These are phyloP conservation scores for Drosophila obscura DNA, from an alignment of 1,140 invertebrate species.

Conservation along the genomic window DNA sequence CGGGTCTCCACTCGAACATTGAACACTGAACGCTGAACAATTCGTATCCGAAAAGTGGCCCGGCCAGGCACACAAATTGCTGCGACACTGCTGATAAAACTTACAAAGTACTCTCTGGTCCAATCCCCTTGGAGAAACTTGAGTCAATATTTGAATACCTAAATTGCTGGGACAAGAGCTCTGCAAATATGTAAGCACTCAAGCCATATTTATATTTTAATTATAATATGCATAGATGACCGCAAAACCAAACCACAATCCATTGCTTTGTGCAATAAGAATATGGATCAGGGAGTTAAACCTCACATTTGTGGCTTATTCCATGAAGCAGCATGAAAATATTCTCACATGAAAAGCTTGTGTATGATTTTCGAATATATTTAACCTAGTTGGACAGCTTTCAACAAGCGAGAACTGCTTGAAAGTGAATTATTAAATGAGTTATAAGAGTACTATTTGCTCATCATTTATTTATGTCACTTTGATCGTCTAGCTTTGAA, in stretches of 20 bases:
- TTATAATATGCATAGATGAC: slow-evolving; percentile 19
- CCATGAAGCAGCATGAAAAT: background rate
- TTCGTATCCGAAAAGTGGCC: slow-evolving; percentile 62
- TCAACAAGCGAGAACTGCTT: too few species aligned
- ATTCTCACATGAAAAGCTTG: too few species aligned
- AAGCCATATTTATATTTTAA: slow-evolving; percentile 27
- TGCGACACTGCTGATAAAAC: slow-evolving; percentile 70
- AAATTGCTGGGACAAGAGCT: slow-evolving; percentile 23
- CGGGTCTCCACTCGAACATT: slow-evolving; percentile 44
- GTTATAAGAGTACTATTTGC: too few species aligned
- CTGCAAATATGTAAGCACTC: slow-evolving; percentile 23
- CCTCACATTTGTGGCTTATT: slow-evolving; percentile 1
- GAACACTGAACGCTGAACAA: slow-evolving; percentile 45
- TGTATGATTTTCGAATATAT: too few species aligned
- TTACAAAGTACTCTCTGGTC: slow-evolving; percentile 21
- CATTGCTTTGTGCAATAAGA: slow-evolving; percentile 11
- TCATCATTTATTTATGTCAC: too few species aligned
- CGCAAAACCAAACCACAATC: slow-evolving; percentile 25
- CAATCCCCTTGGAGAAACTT: slow-evolving; percentile 12
- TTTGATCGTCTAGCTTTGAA: too few species aligned
- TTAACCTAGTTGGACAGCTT: too few species aligned
- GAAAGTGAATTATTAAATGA: too few species aligned
- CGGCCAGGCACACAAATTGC: slow-evolving; percentile 46
- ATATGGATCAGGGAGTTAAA: background rate
- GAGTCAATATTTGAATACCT: slow-evolving; percentile 49